Base-by-base conservation (phyloP, 64 coral and sea anemone genomes). In the Astreopora myriophthalma region DNA sequence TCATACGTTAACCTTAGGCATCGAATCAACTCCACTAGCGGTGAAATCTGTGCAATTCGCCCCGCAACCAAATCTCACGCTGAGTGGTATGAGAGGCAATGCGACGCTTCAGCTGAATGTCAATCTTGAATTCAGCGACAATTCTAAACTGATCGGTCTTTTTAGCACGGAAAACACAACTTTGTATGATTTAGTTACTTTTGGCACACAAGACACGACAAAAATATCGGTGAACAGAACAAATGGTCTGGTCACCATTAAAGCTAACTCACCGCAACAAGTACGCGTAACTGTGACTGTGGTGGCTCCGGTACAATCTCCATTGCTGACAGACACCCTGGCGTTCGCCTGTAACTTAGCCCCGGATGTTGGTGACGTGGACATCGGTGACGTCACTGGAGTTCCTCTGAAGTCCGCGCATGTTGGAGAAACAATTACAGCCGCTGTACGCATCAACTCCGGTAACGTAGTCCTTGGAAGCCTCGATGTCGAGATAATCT, bases 351-450 rank as follows among this genome's bases (percentile, higher is more conserved):
- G 79, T 37, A 92, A 92, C 74, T 85, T 92, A 39, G 68, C 70
- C 39, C 89, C 89, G 27, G 79, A 92, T 55, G 48, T 92, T n/a
- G 89, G 89, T 42, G 89, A 85, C 40, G 61, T 92, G 22, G 89
- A 92, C 22, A 60, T 92, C 28, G 89, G 89, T 63, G 69, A 85
- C 65, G 26, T 73, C 58, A 75, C 31, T 62, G 89, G 89, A 20
- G 80, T 85, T 1, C 89, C 89, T n/a, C 13, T 85, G 14, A 92
- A 85, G 25, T 6, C 33, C 16, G 38, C 14, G 4, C 57, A 26
- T 48, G 33, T 55, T 11, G 51, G 89, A 31, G 79, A 62, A 44
- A 62, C 29, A 8, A 10, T 92, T 74, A 61, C 72, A 30, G 69
- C 84, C 26, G 66, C 89, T 46, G 68, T 92, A 35, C 89, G 79